Evolutionary conservation across 1,140 invertebrate species (phyloP).

Genomic region (Drosophila suzukii): DNA sequence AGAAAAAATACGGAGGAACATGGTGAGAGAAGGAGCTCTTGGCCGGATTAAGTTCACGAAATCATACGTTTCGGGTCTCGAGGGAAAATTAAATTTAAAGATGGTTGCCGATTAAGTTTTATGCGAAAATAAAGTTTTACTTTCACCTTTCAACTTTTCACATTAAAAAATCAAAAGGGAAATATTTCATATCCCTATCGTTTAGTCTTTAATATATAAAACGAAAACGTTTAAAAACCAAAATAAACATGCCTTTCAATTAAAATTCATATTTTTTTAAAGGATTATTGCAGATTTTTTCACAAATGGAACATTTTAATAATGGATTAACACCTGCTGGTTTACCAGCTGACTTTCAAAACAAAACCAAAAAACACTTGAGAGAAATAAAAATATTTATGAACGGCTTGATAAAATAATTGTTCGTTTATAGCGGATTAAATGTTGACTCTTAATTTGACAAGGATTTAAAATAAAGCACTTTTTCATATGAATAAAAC

Average conservation of each 20-base stretch:
- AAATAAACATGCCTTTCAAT: background rate
- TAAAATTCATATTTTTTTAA: background rate
- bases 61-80: constrained; percentile 15
- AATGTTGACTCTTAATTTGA: background rate
- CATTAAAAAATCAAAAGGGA: background rate
- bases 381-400: background rate
- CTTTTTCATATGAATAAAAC: background rate
- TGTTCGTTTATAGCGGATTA: background rate
- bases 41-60: constrained; percentile 26
- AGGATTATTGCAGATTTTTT: background rate
- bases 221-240: background rate
- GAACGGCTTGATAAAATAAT: too few species aligned
- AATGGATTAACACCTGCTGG: background rate
- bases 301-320: background rate
- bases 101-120: background rate
- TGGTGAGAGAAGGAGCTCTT: background rate
- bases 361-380: background rate
- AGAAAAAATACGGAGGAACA: background rate
- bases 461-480: background rate
- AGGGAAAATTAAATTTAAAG: constrained; percentile 28
- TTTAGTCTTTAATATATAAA: background rate
- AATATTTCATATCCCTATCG: background rate
- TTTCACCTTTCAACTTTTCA: constrained; percentile 1
- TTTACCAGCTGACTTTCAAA: background rate
- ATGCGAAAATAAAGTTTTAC: too few species aligned